phyloP scores from a whole-genome alignment of 2,797 vertebrate genomes.

The Poeciliopsis gracilis region DNA sequence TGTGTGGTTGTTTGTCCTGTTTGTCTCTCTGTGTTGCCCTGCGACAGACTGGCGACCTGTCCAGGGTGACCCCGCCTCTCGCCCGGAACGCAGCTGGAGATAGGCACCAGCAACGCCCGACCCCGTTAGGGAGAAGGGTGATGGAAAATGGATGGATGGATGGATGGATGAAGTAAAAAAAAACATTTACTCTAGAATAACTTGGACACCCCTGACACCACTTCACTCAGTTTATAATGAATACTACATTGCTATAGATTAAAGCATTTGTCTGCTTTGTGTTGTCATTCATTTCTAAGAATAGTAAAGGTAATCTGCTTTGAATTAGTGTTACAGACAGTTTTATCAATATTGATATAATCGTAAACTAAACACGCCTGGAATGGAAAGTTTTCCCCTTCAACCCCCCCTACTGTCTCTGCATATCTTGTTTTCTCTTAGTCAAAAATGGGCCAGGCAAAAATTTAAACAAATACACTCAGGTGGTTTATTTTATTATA shows the following conservation, averaged over 20 bases:
- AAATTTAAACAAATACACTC: conserved; percentile 1
- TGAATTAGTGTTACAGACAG: conserved; percentile 56
- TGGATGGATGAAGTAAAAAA: no score
- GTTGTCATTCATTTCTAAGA: conserved; percentile 37
- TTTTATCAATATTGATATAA: conserved; percentile 73
- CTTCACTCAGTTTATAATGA: conserved; percentile 16
- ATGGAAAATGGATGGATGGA: no score
- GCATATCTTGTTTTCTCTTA: conserved; percentile 24
- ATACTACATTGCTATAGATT: conserved; percentile 34
- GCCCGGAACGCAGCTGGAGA: no score
- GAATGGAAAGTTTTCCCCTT: conserved; percentile 54
- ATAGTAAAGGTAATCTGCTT: conserved; percentile 52
- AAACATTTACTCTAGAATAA: conserved; percentile 22
- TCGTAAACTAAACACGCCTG: conserved; percentile 64
- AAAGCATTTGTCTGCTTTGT: conserved; percentile 27
- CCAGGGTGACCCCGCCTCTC: no score
- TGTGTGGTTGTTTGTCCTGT: no score
- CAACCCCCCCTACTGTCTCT: conserved; percentile 8
- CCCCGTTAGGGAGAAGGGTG: no score
- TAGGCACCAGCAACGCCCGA: no score
- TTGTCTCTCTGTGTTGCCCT: no score
- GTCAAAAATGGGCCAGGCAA: conserved; percentile 22
- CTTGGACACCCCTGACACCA: conserved; percentile 17
- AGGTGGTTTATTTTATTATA: background rate
- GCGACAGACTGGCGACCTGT: no score